A percentile compares a stretch with the other conserved stretches of the same genome.
phyloP scores from a whole-genome alignment of 2,797 vertebrate genomes.

The Leptodactylus fallax region DNA sequence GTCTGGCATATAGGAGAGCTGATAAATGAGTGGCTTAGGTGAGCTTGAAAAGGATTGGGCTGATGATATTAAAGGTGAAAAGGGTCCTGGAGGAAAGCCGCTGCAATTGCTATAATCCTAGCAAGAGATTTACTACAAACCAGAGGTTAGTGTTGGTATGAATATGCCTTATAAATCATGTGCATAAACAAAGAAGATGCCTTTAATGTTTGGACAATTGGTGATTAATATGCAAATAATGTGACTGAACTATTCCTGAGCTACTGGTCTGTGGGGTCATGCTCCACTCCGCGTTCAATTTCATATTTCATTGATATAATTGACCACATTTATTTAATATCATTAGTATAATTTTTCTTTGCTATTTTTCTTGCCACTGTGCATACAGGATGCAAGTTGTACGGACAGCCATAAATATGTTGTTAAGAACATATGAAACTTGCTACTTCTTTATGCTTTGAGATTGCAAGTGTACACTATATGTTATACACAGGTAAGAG shows the following conservation, averaged over 20 bases:
- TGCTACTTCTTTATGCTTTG: no score
- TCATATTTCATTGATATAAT: not conserved
- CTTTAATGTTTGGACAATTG: not conserved
- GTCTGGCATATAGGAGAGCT: not conserved
- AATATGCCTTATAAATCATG: not conserved
- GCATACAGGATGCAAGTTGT: not conserved
- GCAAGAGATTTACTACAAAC: not conserved
- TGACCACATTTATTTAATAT: not conserved
- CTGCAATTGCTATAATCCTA: not conserved
- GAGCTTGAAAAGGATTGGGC: not conserved
- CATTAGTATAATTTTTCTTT: not conserved
- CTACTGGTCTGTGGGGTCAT: not conserved
- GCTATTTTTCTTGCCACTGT: not conserved
- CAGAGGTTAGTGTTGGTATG: not conserved
- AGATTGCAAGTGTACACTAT: not conserved
- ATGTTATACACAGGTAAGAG: not conserved
- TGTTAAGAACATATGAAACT: not conserved
- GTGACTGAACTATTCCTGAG: not conserved
- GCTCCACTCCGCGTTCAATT: not conserved
- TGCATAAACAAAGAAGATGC: not conserved
- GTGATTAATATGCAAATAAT: not conserved
- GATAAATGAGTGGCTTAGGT: not conserved
- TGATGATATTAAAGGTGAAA: conserved; percentile 12
- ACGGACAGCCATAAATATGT: not conserved
- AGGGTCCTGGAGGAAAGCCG: not conserved